A percentile compares a stretch with the other conserved stretches of the same genome.
Conservation (phyloP, 2,888 invertebrate genomes). For the Adela reaumurella region DNA sequence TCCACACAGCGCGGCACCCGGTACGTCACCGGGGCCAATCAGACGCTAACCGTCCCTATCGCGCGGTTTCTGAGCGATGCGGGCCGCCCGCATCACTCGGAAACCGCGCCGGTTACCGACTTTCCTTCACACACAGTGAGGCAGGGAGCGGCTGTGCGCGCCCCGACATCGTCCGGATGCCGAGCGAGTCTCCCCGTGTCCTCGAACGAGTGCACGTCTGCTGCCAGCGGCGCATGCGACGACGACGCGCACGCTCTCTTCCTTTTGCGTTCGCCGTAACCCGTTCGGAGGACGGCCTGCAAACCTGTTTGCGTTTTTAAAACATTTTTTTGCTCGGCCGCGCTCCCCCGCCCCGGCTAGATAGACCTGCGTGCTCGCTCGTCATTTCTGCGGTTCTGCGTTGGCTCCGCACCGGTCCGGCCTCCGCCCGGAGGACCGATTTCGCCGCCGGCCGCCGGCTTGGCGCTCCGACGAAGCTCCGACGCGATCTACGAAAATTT, state of each 20-base stretch:
- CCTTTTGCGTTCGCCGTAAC: not conserved
- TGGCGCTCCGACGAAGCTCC: too few relatives aligned
- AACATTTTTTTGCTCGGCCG: slow-evolving; percentile 8
- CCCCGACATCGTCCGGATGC: too few relatives aligned
- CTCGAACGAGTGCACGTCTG: not conserved
- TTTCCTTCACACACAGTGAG: slow-evolving; percentile 6
- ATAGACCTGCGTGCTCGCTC: too few relatives aligned
- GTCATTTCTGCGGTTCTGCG: not conserved
- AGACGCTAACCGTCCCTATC: too few relatives aligned
- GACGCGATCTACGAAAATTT: too few relatives aligned
- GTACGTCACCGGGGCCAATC: too few relatives aligned
- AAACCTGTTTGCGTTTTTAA: not conserved
- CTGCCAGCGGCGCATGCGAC: too few relatives aligned
- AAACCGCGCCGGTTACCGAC: slow-evolving; percentile 17
- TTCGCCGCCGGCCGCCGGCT: too few relatives aligned
- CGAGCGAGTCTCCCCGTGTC: not conserved
- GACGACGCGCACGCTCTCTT: not conserved
- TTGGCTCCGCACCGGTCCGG: slow-evolving; percentile 15
- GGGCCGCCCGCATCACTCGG: too few relatives aligned
- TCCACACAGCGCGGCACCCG: too few relatives aligned
- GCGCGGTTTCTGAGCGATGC: too few relatives aligned
- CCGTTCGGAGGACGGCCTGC: slow-evolving; percentile 17
- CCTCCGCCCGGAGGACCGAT: slow-evolving; percentile 10
- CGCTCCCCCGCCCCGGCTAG: slow-evolving; percentile 33
- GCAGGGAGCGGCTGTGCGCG: not conserved